Percentiles rank a stretch among this genome's conserved stretches.
Conservation (phyloP, 2,888 invertebrate species). For the Pammene fasciana region DNA sequence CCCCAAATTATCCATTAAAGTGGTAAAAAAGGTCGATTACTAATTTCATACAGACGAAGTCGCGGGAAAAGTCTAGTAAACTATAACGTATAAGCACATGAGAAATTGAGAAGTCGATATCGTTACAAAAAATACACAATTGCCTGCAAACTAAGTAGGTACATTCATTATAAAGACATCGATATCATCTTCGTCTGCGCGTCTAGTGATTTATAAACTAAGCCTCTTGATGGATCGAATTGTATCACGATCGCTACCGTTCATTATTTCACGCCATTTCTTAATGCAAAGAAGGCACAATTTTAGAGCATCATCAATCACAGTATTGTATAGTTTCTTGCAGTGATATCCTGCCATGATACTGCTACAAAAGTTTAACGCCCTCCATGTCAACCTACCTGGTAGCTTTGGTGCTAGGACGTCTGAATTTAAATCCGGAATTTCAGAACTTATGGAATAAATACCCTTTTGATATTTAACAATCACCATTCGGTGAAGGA, state of each 20-base stretch:
- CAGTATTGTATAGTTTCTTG: conserved; percentile 45
- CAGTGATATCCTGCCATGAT: conserved; percentile 14
- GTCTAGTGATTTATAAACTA: conserved; percentile 27
- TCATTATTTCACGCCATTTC: conserved; percentile 44
- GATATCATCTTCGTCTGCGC: conserved; percentile 28
- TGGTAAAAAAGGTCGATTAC: too few species aligned
- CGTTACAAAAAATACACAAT: too few species aligned
- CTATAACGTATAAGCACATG: too few species aligned
- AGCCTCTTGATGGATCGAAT: conserved; percentile 47
- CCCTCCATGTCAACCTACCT: conserved; percentile 46
- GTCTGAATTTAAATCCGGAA: too few species aligned
- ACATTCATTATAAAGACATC: conserved; percentile 1
- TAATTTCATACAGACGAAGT: too few species aligned
- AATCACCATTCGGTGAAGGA: too few species aligned
- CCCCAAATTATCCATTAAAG: too few species aligned
- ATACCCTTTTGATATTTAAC: too few species aligned
- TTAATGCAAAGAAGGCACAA: conserved; percentile 43
- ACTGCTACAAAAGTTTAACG: conserved; percentile 53
- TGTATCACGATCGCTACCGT: conserved; percentile 49
- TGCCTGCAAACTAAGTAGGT: neutral
- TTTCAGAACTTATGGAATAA: too few species aligned
- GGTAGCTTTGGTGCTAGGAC: too few species aligned
- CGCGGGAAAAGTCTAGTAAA: too few species aligned
- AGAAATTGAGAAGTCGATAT: too few species aligned
- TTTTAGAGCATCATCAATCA: conserved; percentile 54